Base-by-base conservation (phyloP, 2,113 vertebrate species). In the Dasyprocta punctata region DNA sequence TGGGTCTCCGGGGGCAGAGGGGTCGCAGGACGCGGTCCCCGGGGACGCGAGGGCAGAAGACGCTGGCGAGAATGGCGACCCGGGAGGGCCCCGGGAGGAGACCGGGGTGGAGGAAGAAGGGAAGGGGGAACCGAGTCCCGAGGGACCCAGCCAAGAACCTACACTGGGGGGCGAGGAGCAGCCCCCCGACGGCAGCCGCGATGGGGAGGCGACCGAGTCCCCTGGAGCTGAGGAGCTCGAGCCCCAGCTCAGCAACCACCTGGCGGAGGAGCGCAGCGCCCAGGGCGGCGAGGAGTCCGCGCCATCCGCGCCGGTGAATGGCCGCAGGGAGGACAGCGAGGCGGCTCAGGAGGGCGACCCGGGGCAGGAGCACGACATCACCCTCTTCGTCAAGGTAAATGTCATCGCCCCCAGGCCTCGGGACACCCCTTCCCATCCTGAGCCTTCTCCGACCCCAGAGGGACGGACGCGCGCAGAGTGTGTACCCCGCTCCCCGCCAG, bases 381-480 rank as follows among this genome's bases (percentile, higher is more conserved):
- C 99, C 2, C 99, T 99, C 71, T 99, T 99, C n/a, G 99, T 99
- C 83, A 99, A 99, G 98, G 99, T 99, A 98, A 16, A 60, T 0
- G 16, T 24, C 38, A 1, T 38, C 0, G 20, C 14, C 22, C 22
- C 1, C 11, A 2, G 1, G n/a, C 58, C 36, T 7, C 2, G 16
- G 49, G 28, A 44, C 5, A 24, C 11, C 36, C 24, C 33, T 36
- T 52, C 9, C 1, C 44, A 2, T 22, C 16, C 36, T 6, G 19
- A 47, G 60, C 7, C 49, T 47, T 41, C 41, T 56, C 83, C 0
- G 44, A 56, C 30, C 52, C 1, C 3, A 8, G 19, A 41, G 58
- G 33, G 84, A 12, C 7, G 0, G 47, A 49, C 11, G 0, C 13
- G 0, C 12, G 24, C 36, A n/a, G n/a, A n/a, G 38, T 24, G 38